Evolutionary conservation across 2,888 invertebrate genomes (phyloP), one percentile per base, ranked within the genome.

Genomic region (Hypena proboscidalis): DNA sequence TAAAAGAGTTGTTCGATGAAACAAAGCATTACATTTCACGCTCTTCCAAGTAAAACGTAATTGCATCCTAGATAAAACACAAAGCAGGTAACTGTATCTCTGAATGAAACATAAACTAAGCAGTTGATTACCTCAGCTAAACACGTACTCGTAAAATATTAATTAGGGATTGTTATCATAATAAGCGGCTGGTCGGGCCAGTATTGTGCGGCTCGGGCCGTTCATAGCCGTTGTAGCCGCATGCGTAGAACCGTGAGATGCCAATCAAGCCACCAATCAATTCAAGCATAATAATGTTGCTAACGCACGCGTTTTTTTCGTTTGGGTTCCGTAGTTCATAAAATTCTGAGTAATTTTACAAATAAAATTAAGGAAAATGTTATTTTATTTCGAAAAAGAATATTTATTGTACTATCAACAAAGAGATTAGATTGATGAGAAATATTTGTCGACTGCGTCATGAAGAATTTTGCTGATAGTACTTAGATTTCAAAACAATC

Each of bases 151-250:
- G 51, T 46, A 60, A 57, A 50, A 58, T 60, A 68, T 72, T 73
- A 74, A 77, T 74, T 71, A 69, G 53, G 62, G 54, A 64, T 53
- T 64, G 64, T 64, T 71, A 73, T 74, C 72, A 60, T 64, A 70
- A 69, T 66, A 63, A 53, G 60, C 51, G 58, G 62, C 65, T 44
- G 34, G 37, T 11, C 26, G 32, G 37, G 49, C 19, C 33, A 8
- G 43, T 29, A 42, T 41, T 51, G 49, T 50, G 57, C 46, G 53
- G 41, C 38, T 53, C 58, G 57, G 54, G 40, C 37, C 55, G 47
- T 42, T 50, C n/a, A n/a, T n/a, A n/a, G n/a, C n/a, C n/a, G n/a
- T 46, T 48, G 36, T 55, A 33, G 43, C 36, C 65, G 70, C 76
- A 70, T 65, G 66, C 66, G 64, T 63, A 53, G 30, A 26, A 44